Evolutionary conservation across 2,113 vertebrate species (phyloP).

Genomic region (Xyrauchen texanus): DNA sequence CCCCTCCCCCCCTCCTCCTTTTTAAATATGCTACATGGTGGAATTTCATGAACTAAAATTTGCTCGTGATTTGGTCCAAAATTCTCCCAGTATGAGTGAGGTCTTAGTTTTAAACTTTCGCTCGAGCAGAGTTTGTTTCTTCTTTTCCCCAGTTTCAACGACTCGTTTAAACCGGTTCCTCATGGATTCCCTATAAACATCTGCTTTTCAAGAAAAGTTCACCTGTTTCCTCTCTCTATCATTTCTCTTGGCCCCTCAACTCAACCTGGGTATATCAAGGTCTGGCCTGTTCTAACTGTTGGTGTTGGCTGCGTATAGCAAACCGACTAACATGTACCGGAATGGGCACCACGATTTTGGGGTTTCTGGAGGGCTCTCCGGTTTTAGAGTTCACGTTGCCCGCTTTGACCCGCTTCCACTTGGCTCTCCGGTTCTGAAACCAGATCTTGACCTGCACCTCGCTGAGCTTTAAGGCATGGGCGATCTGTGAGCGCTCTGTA

Average conservation of each 20-base stretch:
- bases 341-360: slow-evolving; percentile 97
- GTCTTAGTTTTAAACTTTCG: neutral
- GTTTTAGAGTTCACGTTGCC: slow-evolving; percentile 98
- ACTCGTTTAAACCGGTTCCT: neutral
- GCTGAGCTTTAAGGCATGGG: slow-evolving; percentile 95
- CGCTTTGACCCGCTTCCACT: slow-evolving; percentile 98
- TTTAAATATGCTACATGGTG: slow-evolving; percentile 3
- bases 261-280: slow-evolving; percentile 73
- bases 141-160: neutral
- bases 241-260: slow-evolving; percentile 2
- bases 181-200: neutral
- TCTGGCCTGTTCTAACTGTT: slow-evolving; percentile 94
- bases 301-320: slow-evolving; percentile 96
- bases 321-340: slow-evolving; percentile 98
- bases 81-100: slow-evolving; percentile 14
- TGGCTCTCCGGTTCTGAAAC: slow-evolving; percentile 98
- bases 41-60: slow-evolving; percentile 4
- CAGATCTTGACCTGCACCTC: slow-evolving; percentile 99
- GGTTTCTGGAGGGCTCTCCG: slow-evolving; percentile 93
- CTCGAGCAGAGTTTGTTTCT: neutral
- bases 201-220: neutral
- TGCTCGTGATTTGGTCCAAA: slow-evolving; percentile 40
- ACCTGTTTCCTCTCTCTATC: neutral
- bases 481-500: slow-evolving; percentile 97
- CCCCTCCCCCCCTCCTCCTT: neutral